phyloP scores from a whole-genome alignment of 2,113 vertebrate species.

The Promerops cafer region DNA sequence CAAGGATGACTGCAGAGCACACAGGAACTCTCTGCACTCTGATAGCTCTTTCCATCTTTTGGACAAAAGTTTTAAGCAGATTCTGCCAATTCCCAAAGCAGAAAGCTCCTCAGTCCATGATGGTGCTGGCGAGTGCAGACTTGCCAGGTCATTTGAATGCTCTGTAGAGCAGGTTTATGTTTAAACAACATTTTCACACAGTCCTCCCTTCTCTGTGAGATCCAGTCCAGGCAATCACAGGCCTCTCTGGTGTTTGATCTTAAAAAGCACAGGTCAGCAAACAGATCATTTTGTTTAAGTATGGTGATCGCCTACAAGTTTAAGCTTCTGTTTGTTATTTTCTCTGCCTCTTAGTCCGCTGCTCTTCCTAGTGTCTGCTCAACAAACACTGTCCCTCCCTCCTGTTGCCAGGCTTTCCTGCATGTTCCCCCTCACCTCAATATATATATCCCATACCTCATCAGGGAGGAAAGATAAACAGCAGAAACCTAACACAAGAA shows the following conservation, averaged over 20 bases:
- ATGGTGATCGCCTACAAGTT: not conserved
- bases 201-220: not conserved
- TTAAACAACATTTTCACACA: not conserved
- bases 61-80: not conserved
- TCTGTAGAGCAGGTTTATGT: slow-evolving; percentile 3
- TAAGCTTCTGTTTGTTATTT: not conserved
- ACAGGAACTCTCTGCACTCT: not conserved
- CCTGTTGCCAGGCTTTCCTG: not conserved
- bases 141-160: not conserved
- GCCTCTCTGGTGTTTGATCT: not conserved
- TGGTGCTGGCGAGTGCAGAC: not conserved
- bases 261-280: not conserved
- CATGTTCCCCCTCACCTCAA: not conserved
- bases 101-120: not conserved
- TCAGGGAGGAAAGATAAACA: not conserved
- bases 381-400: not conserved
- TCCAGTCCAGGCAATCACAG: not conserved
- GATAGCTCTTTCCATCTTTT: not conserved
- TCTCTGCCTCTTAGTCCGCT: not conserved
- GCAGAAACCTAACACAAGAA: not conserved
- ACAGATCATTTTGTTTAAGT: not conserved
- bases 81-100: not conserved
- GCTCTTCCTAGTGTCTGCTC: not conserved
- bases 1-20: not conserved
- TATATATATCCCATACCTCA: not conserved